These are phyloP conservation scores for Mastomys coucha DNA, from an alignment of 2,113 vertebrate genomes.

Conservation along the genomic window DNA sequence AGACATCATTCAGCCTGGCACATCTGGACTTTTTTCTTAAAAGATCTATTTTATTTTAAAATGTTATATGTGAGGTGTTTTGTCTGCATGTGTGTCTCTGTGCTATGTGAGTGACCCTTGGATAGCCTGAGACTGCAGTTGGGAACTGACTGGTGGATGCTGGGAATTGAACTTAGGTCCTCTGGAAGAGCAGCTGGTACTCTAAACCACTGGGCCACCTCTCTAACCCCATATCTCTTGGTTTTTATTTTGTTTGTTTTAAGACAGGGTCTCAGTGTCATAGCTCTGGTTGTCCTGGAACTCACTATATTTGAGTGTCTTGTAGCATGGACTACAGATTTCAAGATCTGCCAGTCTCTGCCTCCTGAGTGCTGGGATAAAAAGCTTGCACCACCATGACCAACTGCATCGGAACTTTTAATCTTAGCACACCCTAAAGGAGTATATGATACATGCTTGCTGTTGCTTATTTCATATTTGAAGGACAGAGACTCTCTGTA, in stretches of 20 bases:
- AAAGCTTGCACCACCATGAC: neutral
- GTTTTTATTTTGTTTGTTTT: neutral
- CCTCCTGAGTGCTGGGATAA: neutral
- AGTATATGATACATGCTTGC: neutral
- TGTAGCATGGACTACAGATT: neutral
- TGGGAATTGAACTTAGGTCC: neutral
- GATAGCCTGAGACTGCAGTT: neutral
- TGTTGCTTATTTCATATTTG: neutral
- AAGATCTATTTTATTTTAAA: neutral
- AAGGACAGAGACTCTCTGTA: neutral
- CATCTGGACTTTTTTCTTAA: neutral
- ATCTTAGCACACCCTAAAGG: neutral
- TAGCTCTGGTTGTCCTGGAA: neutral
- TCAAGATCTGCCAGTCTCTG: neutral
- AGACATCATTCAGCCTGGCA: neutral
- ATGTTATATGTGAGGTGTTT: neutral
- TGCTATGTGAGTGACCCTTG: neutral
- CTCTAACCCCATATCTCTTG: neutral
- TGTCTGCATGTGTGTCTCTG: neutral
- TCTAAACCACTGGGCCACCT: neutral
- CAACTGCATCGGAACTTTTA: neutral
- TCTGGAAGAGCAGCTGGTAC: neutral
- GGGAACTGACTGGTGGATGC: neutral
- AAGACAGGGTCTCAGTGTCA: neutral
- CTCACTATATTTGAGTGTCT: neutral